Evolutionary conservation across 2,888 invertebrate genomes (phyloP).

Genomic region (Morpho achilles): DNA sequence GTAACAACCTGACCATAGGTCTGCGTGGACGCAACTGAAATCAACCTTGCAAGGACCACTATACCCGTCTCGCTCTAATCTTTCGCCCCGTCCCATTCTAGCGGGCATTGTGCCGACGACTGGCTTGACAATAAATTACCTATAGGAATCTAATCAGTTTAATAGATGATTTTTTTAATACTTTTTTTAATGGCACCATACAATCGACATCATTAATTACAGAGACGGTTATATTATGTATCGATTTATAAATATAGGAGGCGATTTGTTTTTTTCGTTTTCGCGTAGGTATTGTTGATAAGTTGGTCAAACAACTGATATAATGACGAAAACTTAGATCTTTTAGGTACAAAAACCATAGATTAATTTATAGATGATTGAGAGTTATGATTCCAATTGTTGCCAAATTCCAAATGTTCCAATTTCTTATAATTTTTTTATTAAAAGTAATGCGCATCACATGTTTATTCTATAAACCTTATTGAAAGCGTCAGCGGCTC

Average conservation of each 20-base stretch:
- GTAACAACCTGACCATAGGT: constrained; percentile 70
- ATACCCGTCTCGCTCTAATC: constrained; percentile 59
- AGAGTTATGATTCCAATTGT: no score
- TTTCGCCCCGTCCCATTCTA: constrained; percentile 50
- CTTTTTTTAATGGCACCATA: constrained; percentile 44
- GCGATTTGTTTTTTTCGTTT: constrained; percentile 8
- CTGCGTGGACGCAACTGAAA: constrained; percentile 77
- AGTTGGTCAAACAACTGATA: no score
- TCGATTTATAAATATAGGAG: constrained; percentile 6
- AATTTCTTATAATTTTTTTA: background rate
- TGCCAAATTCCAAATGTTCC: no score
- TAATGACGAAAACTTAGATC: no score
- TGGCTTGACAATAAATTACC: constrained; percentile 73
- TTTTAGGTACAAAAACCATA: no score
- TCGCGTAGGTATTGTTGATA: background rate
- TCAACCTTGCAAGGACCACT: constrained; percentile 79
- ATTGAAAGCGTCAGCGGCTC: no score
- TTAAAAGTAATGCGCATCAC: background rate
- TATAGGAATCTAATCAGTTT: constrained; percentile 78
- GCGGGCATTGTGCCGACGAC: constrained; percentile 74
- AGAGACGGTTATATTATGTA: constrained; percentile 12
- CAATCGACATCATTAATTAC: constrained; percentile 33
- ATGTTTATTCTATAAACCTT: no score
- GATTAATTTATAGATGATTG: no score
- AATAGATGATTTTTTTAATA: constrained; percentile 69